A percentile compares a stretch with the other conserved stretches of the same genome.
Conservation (phyloP, 2,113 vertebrate species). For the Xenopus laevis region DNA sequence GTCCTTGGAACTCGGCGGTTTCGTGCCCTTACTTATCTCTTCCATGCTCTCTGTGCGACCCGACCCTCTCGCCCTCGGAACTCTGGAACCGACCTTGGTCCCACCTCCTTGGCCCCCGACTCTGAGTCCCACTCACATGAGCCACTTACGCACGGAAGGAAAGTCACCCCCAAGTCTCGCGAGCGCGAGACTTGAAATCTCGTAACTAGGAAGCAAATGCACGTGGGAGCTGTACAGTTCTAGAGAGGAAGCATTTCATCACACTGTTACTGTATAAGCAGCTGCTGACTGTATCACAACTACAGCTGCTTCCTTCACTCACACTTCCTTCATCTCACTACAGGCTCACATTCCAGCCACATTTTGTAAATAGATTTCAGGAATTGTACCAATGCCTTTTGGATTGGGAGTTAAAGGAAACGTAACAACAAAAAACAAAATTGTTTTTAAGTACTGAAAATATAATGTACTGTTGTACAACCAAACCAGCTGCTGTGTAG, state of each 20-base stretch:
- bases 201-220: background rate
- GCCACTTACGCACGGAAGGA: background rate
- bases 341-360: too few species aligned
- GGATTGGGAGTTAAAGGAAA: too few species aligned
- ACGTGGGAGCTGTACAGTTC: too few species aligned
- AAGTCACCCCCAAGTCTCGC: slow-evolving; percentile 3
- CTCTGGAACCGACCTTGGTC: background rate
- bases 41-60: slow-evolving; percentile 33
- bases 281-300: background rate
- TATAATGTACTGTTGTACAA: too few species aligned
- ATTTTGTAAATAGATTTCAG: too few species aligned
- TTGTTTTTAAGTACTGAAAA: too few species aligned
- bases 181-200: background rate
- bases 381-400: too few species aligned
- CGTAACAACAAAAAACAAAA: too few species aligned
- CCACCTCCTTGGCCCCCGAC: background rate
- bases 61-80: background rate
- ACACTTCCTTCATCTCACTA: too few species aligned
- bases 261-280: background rate
- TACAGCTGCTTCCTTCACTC: background rate
- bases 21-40: background rate
- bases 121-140: background rate
- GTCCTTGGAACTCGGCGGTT: slow-evolving; percentile 54
- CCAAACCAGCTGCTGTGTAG: too few species aligned
- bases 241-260: too few species aligned